phyloP scores from a whole-genome alignment of 2,888 invertebrate genomes.

The Drosophila kokeensis region DNA sequence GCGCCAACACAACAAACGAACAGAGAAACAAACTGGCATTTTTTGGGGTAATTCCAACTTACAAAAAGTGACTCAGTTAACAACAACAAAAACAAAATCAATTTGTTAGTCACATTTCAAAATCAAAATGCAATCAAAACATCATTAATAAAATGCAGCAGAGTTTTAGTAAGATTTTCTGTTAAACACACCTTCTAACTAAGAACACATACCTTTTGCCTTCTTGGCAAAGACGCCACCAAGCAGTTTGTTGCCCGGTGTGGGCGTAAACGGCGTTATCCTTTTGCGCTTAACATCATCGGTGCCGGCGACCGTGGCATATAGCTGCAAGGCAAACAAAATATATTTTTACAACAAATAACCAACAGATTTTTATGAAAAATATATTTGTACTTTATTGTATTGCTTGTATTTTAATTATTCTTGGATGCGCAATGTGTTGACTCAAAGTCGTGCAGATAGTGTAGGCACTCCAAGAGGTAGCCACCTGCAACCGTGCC shows the following conservation, averaged over 20 bases:
- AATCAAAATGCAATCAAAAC: constrained; percentile 23
- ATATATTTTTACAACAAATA: constrained; percentile 9
- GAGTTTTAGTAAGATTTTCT: not conserved
- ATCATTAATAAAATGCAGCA: constrained; percentile 10
- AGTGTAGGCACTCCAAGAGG: constrained; percentile 71
- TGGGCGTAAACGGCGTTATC: constrained; percentile 79
- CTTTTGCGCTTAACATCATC: constrained; percentile 64
- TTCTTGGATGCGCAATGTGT: constrained; percentile 24
- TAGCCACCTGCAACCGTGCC: constrained; percentile 72
- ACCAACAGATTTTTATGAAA: not conserved
- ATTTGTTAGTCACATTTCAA: constrained; percentile 51
- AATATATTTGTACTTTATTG: constrained; percentile 48
- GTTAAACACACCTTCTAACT: not conserved
- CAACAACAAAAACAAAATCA: constrained; percentile 23
- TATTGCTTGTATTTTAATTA: not conserved
- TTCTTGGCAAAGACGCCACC: constrained; percentile 85
- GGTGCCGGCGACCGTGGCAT: constrained; percentile 66
- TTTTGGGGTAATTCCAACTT: constrained; percentile 29
- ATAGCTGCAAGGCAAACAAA: constrained; percentile 68
- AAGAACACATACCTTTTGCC: constrained; percentile 73
- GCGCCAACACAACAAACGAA: constrained; percentile 84
- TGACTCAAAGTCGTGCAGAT: constrained; percentile 49
- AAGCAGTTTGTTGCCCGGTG: constrained; percentile 80
- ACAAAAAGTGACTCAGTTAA: constrained; percentile 37
- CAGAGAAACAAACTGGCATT: constrained; percentile 69